Percentiles rank a stretch among this genome's conserved stretches.
Evolutionary conservation across 2,888 invertebrate species (phyloP).

Genomic region (Stenodera caucasica): DNA sequence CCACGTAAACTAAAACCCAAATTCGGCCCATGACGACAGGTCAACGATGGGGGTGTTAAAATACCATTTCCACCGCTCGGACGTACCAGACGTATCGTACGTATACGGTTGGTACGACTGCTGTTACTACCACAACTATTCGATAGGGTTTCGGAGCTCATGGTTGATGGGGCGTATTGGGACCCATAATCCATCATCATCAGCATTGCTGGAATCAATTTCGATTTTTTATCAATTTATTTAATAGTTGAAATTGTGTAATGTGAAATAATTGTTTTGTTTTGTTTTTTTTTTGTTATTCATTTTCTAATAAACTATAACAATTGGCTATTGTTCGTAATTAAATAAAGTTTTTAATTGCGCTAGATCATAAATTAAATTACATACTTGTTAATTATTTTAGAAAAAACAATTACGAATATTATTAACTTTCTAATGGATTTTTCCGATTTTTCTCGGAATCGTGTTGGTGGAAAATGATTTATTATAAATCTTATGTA

Average conservation of each 20-base stretch:
- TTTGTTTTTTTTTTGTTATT: background rate
- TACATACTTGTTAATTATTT: background rate
- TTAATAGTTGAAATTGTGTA: background rate
- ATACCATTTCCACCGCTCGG: slow-evolving; percentile 48
- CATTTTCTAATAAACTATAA: slow-evolving; percentile 9
- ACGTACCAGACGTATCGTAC: slow-evolving; percentile 63
- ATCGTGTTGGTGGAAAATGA: background rate
- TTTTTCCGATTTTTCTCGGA: background rate
- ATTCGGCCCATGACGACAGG: slow-evolving; percentile 64
- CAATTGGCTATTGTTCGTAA: background rate
- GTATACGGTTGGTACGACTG: slow-evolving; percentile 60
- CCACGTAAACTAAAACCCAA: slow-evolving; percentile 84
- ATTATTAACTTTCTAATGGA: background rate
- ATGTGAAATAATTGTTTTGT: background rate
- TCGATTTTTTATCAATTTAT: too few relatives aligned
- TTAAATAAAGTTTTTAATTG: background rate
- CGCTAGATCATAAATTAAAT: background rate
- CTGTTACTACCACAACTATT: slow-evolving; percentile 49
- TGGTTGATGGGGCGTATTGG: slow-evolving; percentile 49
- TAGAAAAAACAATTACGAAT: background rate
- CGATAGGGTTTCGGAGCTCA: slow-evolving; percentile 54
- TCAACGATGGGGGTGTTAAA: slow-evolving; percentile 53
- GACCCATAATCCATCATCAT: slow-evolving; percentile 48
- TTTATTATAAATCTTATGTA: background rate
- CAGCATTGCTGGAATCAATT: slow-evolving; percentile 32